Base-by-base conservation (phyloP, 2,888 invertebrate genomes). In the Hirtodrosophila confusa region DNA sequence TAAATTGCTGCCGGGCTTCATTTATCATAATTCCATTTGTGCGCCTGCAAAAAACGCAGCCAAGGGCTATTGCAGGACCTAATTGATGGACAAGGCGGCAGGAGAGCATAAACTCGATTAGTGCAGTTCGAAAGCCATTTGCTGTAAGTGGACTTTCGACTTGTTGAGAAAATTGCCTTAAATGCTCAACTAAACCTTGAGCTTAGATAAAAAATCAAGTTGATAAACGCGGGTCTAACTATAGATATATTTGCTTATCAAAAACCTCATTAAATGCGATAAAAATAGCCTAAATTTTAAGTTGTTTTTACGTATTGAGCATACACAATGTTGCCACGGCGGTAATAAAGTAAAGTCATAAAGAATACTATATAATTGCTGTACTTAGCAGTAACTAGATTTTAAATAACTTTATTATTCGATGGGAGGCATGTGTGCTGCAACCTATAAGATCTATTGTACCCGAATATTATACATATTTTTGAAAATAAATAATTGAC, bases 1-100 rank as follows among this genome's bases (percentile, higher is more conserved):
- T 35, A 23, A 39, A 36, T 4, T 31, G 49, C 50, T 44, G 23
- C 27, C 44, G 10, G 27, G 37, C 40, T 50, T 41, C 55, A 56
- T 77, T 72, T 51, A 49, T 66, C 67, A 73, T 49, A 47, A 56
- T 72, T 53, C 12, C 53, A 50, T 57, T 69, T 36, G 55, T 56
- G 49, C 43, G 50, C 37, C 27, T 8, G n/a, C 35, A 41, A 43
- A 53, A 29, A 36, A 7, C 17, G 17, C 9, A 6, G 35, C 58
- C 47, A 60, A 33, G 1, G 64, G 45, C 57, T 27, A 44, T 58
- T 29, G 39, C 54, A 27, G 43, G 47, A 55, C 39, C 53, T 57
- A 67, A 73, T 73, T 54, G 53, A 55, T 51, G 3, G n/a, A 9
- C 35, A n/a, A 17, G 44, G 60, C 43, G 8, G 10, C 36, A 37